Evolutionary conservation across 2,888 invertebrate species (phyloP).

Genomic region (Polia nebulosa): DNA sequence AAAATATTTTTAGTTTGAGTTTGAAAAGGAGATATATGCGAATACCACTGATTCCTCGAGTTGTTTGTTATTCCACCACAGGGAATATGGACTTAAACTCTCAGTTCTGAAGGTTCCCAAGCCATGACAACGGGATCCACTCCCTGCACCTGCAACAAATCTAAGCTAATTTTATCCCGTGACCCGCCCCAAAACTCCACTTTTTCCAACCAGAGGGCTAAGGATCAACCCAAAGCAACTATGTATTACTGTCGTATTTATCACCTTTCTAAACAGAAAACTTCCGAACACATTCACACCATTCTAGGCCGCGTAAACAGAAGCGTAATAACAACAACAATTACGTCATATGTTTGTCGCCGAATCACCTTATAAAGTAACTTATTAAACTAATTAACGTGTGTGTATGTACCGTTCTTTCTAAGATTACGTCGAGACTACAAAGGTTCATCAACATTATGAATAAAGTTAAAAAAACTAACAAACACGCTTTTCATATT

Average conservation of each 20-base stretch:
- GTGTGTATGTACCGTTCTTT: conserved; percentile 44
- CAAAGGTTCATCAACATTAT: conserved; percentile 18
- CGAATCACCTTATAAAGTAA: conserved; percentile 31
- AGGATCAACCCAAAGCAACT: background rate
- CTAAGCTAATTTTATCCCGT: background rate
- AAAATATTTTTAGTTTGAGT: too few species aligned
- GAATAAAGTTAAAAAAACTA: conserved; percentile 12
- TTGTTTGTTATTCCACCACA: background rate
- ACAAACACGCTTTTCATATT: too few species aligned
- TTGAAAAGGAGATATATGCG: too few species aligned
- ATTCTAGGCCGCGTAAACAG: conserved; percentile 34
- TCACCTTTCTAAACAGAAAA: conserved; percentile 32
- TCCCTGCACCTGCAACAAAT: background rate
- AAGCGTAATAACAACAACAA: conserved; percentile 37
- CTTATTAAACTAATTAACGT: conserved; percentile 42
- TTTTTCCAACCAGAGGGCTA: background rate
- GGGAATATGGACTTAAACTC: background rate
- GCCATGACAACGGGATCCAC: background rate
- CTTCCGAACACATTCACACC: conserved; percentile 5
- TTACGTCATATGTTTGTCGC: conserved; percentile 54
- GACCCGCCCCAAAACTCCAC: too few species aligned
- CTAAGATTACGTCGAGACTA: conserved; percentile 17
- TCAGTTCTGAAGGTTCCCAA: background rate
- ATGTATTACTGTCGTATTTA: background rate
- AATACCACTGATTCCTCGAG: background rate